Conservation (phyloP, 2,113 vertebrate genomes). For the Chaetodon trifascialis region DNA sequence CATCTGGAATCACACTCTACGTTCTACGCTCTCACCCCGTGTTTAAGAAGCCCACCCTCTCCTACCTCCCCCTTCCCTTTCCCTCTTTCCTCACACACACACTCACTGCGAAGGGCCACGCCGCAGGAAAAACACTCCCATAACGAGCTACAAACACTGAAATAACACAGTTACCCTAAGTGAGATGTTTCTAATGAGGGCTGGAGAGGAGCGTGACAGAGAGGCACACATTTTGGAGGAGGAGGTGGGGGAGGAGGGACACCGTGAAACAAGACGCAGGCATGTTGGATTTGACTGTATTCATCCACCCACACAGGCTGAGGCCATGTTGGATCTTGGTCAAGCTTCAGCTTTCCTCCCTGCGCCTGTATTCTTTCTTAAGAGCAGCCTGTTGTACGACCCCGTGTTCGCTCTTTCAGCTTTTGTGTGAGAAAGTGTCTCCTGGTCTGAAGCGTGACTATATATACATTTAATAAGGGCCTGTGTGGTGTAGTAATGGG, state of each 20-base stretch:
- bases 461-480: conserved; percentile 89
- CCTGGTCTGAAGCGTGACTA: conserved; percentile 81
- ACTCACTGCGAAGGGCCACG: conserved; percentile 51
- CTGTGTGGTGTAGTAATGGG: conserved; percentile 84
- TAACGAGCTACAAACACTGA: conserved; percentile 82
- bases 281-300: conserved; percentile 65
- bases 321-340: conserved; percentile 72
- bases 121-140: conserved; percentile 78
- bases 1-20: conserved; percentile 86
- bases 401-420: conserved; percentile 51
- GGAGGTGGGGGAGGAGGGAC: background rate
- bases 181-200: conserved; percentile 82
- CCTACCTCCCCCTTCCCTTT: conserved; percentile 23
- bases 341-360: conserved; percentile 55
- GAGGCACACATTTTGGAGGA: conserved; percentile 21
- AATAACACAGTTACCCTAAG: conserved; percentile 81
- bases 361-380: conserved; percentile 46
- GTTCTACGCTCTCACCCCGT: conserved; percentile 63
- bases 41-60: conserved; percentile 60
- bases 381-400: conserved; percentile 57
- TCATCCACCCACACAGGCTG: conserved; percentile 71
- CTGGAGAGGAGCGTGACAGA: conserved; percentile 61
- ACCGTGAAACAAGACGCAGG: conserved; percentile 65
- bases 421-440: conserved; percentile 81
- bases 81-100: conserved; percentile 30